These are phyloP conservation scores for Rhabdophis nuchalis DNA, from an alignment of 2,797 vertebrate species.

Conservation along the genomic window DNA sequence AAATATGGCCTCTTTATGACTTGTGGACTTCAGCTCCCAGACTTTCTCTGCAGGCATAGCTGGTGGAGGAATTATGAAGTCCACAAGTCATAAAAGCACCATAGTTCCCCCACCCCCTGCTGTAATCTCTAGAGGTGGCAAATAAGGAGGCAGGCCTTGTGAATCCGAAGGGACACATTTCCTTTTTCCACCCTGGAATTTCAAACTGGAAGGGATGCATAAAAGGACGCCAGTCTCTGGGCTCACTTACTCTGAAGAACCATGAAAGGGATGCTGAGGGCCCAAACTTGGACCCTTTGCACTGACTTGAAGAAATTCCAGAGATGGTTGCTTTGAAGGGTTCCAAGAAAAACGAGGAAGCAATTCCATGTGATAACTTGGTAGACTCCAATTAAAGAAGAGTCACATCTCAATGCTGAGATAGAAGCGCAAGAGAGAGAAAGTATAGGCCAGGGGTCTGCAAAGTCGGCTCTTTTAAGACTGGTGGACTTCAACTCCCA, in stretches of 20 bases:
- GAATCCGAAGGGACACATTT: not conserved
- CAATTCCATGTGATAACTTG: not conserved
- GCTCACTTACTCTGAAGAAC: not conserved
- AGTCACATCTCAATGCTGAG: not conserved
- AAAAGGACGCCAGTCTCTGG: not conserved
- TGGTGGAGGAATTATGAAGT: not conserved
- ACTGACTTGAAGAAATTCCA: not conserved
- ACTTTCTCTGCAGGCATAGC: not conserved
- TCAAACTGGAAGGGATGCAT: not conserved
- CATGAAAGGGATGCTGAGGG: not conserved
- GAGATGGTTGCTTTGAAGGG: not conserved
- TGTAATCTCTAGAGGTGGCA: not conserved
- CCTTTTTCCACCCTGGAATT: not conserved
- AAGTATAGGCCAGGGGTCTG: not conserved
- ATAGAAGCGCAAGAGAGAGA: not conserved
- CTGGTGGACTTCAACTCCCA: too few species aligned
- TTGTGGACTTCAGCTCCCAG: not conserved
- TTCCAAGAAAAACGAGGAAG: not conserved
- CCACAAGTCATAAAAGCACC: not conserved
- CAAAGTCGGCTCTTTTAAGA: too few species aligned
- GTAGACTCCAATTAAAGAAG: not conserved
- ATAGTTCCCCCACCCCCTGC: not conserved
- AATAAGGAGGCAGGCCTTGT: not conserved
- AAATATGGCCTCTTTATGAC: not conserved
- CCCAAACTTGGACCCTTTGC: not conserved